Evolutionary conservation across 2,797 vertebrate genomes (phyloP), one percentile per base, ranked within the genome.

Genomic region (Eulemur rubriventer): DNA sequence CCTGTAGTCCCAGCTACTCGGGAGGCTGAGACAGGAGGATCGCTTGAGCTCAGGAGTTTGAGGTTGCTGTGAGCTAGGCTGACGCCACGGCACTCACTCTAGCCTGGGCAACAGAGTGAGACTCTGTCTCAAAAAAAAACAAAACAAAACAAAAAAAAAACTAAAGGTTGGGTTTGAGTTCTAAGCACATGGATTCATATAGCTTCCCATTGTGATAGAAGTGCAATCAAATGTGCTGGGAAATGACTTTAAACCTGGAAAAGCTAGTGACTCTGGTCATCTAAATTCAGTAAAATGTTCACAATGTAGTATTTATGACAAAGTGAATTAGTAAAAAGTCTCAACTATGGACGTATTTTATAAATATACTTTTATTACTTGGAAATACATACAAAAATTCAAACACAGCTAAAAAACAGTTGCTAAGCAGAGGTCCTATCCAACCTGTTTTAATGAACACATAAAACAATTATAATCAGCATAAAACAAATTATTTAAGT

Each of bases 301-400:
- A 88, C 50, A 91, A 22, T 61, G 48, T 52, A 70, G 28, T 82
- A 67, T 52, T 83, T 72, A 72, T 84, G 83, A 85, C 59, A 88
- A 75, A 91, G 0, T 86, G 41, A 95, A 97, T 90, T 96, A 96
- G 87, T 78, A 95, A 96, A 75, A 94, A 97, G 61, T 92, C 94
- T 96, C 95, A 95, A 96, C 93, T 89, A 85, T 61, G 80, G 65
- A 96, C 95, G 63, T 93, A 97, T 95, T 97, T 97, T 97, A 97
- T 79, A 98, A 98, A 98, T 98, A 97, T 97, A 97, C 33, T 92
- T 98, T 98, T 98, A 98, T 97, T 97, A 97, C 87, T 95, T 94
- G 87, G 94, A 97, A 97, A 96, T 97, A 96, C 93, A 98, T 98
- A 98, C 96, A 97, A 98, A 98, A 97, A 93, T 97, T 95, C 90